These are phyloP conservation scores for Steinernema khuongi DNA, from an alignment of 1,140 invertebrate genomes.

Conservation along the genomic window DNA sequence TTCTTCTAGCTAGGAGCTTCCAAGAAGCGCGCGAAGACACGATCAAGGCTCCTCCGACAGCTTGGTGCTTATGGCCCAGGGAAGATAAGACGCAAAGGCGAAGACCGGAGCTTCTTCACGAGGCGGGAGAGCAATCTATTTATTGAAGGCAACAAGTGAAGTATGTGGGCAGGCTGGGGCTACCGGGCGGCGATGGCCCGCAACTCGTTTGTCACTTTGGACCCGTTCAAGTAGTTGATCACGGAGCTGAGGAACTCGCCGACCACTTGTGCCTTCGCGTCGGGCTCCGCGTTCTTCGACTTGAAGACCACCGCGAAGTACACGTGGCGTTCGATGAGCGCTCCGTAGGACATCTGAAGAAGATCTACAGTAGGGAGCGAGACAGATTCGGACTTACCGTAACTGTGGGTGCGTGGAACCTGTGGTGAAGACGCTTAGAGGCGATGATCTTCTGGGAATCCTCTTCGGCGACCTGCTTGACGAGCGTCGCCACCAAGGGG, in stretches of 20 bases:
- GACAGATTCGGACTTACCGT: background rate
- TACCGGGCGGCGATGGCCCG: background rate
- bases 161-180: too few species aligned
- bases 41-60: too few species aligned
- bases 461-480: background rate
- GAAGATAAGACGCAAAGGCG: too few species aligned
- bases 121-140: too few species aligned
- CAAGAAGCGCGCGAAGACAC: too few species aligned
- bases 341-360: background rate
- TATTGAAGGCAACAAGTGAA: too few species aligned
- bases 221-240: background rate
- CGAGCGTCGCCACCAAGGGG: background rate
- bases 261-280: background rate
- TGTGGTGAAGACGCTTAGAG: background rate
- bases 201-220: background rate
- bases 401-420: background rate
- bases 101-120: too few species aligned
- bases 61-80: too few species aligned
- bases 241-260: background rate
- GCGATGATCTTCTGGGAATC: background rate
- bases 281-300: background rate
- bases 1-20: too few species aligned
- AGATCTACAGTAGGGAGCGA: background rate
- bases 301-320: background rate
- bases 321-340: background rate